These are phyloP conservation scores for Electrophaes corylata DNA, from an alignment of 2,888 invertebrate genomes.

Conservation along the genomic window DNA sequence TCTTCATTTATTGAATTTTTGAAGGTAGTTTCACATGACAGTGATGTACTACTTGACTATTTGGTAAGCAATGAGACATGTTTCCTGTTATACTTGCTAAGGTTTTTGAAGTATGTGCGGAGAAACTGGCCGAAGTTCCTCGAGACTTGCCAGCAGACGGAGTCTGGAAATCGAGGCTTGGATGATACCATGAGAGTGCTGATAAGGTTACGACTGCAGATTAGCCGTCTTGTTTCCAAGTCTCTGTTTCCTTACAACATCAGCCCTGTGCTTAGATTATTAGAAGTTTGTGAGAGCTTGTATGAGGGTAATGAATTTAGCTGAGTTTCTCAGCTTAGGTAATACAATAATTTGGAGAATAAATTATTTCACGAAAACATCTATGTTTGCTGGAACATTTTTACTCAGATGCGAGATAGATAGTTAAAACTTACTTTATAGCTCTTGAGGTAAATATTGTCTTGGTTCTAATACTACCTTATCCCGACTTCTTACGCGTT, in stretches of 20 bases:
- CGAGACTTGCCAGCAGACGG: conserved; percentile 88
- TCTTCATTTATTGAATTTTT: conserved; percentile 94
- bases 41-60: conserved; percentile 91
- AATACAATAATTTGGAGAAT: conserved; percentile 27
- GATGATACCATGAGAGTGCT: conserved; percentile 94
- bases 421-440: no score
- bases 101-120: conserved; percentile 93
- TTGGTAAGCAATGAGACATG: conserved; percentile 96
- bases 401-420: no score
- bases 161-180: conserved; percentile 83
- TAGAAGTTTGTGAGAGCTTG: conserved; percentile 93
- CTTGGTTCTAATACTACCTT: no score
- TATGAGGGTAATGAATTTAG: conserved; percentile 93
- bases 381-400: not conserved
- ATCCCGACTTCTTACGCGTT: not conserved
- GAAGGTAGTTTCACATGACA: conserved; percentile 91
- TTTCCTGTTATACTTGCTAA: conserved; percentile 92
- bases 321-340: conserved; percentile 68
- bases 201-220: conserved; percentile 90
- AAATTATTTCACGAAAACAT: conserved; percentile 16
- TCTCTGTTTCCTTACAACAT: conserved; percentile 96
- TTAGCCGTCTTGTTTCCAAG: conserved; percentile 92
- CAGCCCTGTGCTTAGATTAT: conserved; percentile 91
- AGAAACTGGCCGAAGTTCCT: conserved; percentile 94
- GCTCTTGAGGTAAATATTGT: no score